Percentiles rank a stretch among this genome's conserved stretches.
Evolutionary conservation across 1,140 invertebrate species (phyloP).

Genomic region (Lysiphlebus fabarum): DNA sequence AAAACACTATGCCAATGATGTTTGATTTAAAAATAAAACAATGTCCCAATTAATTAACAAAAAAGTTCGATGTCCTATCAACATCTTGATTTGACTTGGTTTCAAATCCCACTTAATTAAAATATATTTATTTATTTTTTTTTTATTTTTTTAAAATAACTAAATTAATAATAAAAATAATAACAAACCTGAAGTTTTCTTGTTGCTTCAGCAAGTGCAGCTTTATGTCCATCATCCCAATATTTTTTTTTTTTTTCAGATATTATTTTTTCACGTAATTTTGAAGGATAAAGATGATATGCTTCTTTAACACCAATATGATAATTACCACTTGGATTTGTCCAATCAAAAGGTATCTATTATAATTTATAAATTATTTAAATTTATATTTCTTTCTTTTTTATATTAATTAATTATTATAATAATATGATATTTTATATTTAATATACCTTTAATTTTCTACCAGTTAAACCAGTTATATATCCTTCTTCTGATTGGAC

Average conservation of each 20-base stretch:
- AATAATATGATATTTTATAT: slow-evolving; percentile 19
- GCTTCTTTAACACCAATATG: slow-evolving; percentile 83
- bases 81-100: slow-evolving; percentile 43
- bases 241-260: slow-evolving; percentile 77
- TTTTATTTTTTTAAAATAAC: slow-evolving; percentile 6
- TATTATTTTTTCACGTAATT: slow-evolving; percentile 78
- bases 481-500: slow-evolving; percentile 72
- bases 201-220: slow-evolving; percentile 70
- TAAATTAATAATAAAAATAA: slow-evolving; percentile 17
- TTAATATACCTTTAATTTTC: slow-evolving; percentile 74
- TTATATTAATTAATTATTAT: slow-evolving; percentile 8
- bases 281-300: slow-evolving; percentile 82
- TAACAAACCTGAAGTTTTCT: slow-evolving; percentile 63
- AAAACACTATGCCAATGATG: slow-evolving; percentile 32
- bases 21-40: slow-evolving; percentile 42
- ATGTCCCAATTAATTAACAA: slow-evolving; percentile 44
- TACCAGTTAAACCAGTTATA: slow-evolving; percentile 83
- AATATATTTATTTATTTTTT: no score
- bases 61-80: slow-evolving; percentile 32
- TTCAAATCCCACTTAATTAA: slow-evolving; percentile 29
- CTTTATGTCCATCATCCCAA: slow-evolving; percentile 84
- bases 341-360: slow-evolving; percentile 81
- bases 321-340: slow-evolving; percentile 78
- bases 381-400: no score
- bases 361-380: no score